Base-by-base conservation (phyloP, 2,113 vertebrate genomes). In the Apistogramma diplotaenia region DNA sequence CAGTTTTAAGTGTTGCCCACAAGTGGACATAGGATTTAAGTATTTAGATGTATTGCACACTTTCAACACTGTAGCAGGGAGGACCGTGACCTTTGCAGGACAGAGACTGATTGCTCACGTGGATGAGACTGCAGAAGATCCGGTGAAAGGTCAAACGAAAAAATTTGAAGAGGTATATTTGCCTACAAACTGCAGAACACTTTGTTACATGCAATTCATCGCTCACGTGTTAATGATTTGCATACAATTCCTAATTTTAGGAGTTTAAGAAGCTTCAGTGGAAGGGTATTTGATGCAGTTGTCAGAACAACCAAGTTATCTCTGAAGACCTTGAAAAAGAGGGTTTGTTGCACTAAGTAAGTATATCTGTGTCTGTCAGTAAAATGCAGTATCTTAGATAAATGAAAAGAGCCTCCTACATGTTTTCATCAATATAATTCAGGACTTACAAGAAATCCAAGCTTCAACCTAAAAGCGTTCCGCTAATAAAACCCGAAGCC, bases 121-220 rank as follows among this genome's bases (percentile, higher is more conserved):
- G 0, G 84, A 40, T 21, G 79, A 87, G 15, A 19, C 33, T 31
- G 89, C 85, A 10, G 92, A 90, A 23, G 27, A 35, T 55, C 88
- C 90, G 6, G 18, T 67, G 1, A 89, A 4, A 59, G 83, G 95
- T 10, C 95, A 94, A 91, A 91, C 93, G 8, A 51, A 59, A 72
- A 93, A 95, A 19, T 97, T 97, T 93, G 95, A 94, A 89, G 96
- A 95, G 96, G 96, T 97, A 61, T 18, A 43, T 76, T 60, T 61
- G 23, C 1, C 29, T 23, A 61, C 13, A 4, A 56, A 76, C 6
- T 35, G 5, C 11, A 37, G 55, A 57, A 21, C 25, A 33, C 27
- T 40, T 29, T 37, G 4, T n/a, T 8, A 8, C 23, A 8, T 43
- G 8, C 10, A 57, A 2, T 21, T 19, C 35, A 43, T 2, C 23